Evolutionary conservation across 2,113 vertebrate genomes (phyloP).

Genomic region (Pandion haliaetus): DNA sequence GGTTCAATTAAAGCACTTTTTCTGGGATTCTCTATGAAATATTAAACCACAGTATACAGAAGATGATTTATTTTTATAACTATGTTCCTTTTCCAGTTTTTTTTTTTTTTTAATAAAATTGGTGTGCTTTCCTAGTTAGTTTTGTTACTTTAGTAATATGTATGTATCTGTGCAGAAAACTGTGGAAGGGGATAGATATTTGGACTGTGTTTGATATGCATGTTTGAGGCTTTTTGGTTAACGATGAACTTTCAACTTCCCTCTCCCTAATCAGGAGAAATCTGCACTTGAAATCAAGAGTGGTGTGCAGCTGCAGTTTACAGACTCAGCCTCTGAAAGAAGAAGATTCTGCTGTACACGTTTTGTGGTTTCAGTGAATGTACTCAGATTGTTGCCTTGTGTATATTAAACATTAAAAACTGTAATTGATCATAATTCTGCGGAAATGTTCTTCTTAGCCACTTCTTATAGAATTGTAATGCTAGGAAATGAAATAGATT

Average conservation of each 20-base stretch:
- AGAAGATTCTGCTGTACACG: not conserved
- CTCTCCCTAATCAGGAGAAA: constrained; percentile 52
- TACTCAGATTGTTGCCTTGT: not conserved
- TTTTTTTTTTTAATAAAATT: not conserved
- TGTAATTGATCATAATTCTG: not conserved
- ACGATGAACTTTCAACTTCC: constrained; percentile 19
- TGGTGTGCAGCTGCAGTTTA: constrained; percentile 36
- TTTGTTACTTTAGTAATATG: not conserved
- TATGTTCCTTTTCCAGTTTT: not conserved
- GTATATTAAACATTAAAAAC: not conserved
- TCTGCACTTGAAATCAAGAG: constrained; percentile 15
- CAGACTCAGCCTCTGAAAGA: not conserved
- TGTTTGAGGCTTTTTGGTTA: constrained; percentile 3
- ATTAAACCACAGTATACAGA: constrained; percentile 25
- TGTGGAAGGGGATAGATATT: not conserved
- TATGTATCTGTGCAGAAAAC: not conserved
- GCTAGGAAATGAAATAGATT: constrained; percentile 21
- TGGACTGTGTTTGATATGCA: not conserved
- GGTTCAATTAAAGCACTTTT: constrained; percentile 58
- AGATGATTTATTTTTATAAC: constrained; percentile 23
- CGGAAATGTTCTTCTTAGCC: not conserved
- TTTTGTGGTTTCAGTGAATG: not conserved
- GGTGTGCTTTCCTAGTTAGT: not conserved
- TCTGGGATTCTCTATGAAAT: constrained; percentile 51
- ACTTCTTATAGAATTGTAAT: constrained; percentile 14